Conservation (phyloP, 1,140 invertebrate species). For the Melitaea cinxia region DNA sequence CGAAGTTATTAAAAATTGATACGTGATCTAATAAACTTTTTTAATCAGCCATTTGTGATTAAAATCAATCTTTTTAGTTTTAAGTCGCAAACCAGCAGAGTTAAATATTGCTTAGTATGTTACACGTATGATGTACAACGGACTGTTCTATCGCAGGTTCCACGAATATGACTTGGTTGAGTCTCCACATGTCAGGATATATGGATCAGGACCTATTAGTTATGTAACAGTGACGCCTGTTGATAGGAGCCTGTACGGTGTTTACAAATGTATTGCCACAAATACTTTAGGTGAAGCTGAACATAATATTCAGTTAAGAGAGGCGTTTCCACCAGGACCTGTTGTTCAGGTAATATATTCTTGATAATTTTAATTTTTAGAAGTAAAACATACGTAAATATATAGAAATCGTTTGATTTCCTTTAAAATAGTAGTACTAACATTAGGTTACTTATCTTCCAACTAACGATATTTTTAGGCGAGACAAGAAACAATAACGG, state of each 20-base stretch:
- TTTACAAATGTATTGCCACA: conserved; percentile 91
- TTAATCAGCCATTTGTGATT: no score
- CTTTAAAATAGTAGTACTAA: no score
- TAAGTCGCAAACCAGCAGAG: no score
- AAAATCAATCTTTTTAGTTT: no score
- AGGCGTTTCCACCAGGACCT: conserved; percentile 82
- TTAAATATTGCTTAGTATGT: no score
- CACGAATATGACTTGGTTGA: conserved; percentile 80
- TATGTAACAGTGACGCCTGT: conserved; percentile 85
- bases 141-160: conserved; percentile 67
- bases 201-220: conserved; percentile 86
- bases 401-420: no score
- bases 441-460: conserved; percentile 1
- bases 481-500: conserved; percentile 86
- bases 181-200: conserved; percentile 83
- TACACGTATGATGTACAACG: no score
- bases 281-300: conserved; percentile 88
- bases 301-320: conserved; percentile 86
- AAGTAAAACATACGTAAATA: no score
- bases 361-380: conserved; percentile 4
- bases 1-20: no score
- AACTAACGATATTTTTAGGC: conserved; percentile 78
- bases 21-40: no score
- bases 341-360: conserved; percentile 58
- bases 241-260: conserved; percentile 85